Evolutionary conservation across 2,797 vertebrate genomes (phyloP).

Genomic region (Oreochromis mossambicus): DNA sequence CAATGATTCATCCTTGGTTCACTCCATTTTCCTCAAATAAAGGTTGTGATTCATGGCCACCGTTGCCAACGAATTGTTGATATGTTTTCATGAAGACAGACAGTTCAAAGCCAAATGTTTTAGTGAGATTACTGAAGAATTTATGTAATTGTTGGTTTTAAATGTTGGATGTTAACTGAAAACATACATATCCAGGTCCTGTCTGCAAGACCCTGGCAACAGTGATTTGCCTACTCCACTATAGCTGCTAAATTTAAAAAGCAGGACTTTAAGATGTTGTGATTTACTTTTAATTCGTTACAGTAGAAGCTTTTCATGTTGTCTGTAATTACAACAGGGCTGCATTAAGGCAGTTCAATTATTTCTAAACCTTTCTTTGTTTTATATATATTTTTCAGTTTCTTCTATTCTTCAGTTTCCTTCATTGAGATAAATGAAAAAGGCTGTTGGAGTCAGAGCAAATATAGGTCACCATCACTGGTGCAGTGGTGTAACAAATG

Average conservation of each 20-base stretch:
- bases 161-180: background rate
- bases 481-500: constrained; percentile 47
- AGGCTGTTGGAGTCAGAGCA: constrained; percentile 47
- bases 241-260: background rate
- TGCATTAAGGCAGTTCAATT: constrained; percentile 31
- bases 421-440: constrained; percentile 34
- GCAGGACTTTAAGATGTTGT: background rate
- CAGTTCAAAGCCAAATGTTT: constrained; percentile 2
- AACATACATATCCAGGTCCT: background rate
- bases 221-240: background rate
- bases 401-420: constrained; percentile 3
- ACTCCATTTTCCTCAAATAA: background rate
- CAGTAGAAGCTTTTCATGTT: background rate
- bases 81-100: constrained; percentile 7
- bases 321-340: constrained; percentile 37
- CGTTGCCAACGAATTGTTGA: background rate
- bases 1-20: constrained; percentile 25
- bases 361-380: constrained; percentile 15
- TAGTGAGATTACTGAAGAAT: background rate
- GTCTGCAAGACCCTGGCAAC: background rate
- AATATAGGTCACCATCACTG: constrained; percentile 65
- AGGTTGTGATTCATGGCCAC: constrained; percentile 5
- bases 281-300: constrained; percentile 16
- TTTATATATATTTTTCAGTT: constrained; percentile 26
- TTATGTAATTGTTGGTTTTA: background rate